Evolutionary conservation across 2,113 vertebrate species (phyloP).

Genomic region (Zeus faber): DNA sequence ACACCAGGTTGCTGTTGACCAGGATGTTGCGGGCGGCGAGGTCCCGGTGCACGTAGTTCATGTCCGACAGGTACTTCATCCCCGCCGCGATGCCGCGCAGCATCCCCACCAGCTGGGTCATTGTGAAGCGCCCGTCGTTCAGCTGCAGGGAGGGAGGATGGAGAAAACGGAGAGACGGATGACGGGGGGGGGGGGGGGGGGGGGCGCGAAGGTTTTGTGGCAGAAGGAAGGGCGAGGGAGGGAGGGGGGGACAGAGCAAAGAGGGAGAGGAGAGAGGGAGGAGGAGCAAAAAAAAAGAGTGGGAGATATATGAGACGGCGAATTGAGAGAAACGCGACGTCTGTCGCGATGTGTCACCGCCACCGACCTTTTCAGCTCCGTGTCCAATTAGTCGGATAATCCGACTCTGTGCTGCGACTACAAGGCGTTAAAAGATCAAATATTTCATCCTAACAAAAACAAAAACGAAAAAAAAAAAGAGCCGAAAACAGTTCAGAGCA

Average conservation of each 20-base stretch:
- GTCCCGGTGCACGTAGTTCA: slow-evolving; percentile 97
- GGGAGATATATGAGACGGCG: not conserved
- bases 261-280: slow-evolving; percentile 1
- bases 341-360: slow-evolving; percentile 47
- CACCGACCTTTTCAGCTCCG: too few relatives aligned
- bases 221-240: not conserved
- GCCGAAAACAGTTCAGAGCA: not conserved
- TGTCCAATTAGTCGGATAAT: too few relatives aligned
- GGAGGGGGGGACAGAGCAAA: not conserved
- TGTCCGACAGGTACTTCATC: slow-evolving; percentile 97
- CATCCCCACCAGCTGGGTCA: slow-evolving; percentile 97
- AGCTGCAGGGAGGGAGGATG: slow-evolving; percentile 65
- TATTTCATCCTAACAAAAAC: too few relatives aligned
- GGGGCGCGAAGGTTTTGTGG: too few relatives aligned
- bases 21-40: slow-evolving; percentile 94
- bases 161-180: slow-evolving; percentile 11
- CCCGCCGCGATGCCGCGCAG: slow-evolving; percentile 90
- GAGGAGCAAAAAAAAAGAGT: not conserved
- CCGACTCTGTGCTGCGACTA: too few relatives aligned
- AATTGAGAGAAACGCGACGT: slow-evolving; percentile 54
- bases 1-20: slow-evolving; percentile 97
- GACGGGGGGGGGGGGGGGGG: not conserved
- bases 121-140: slow-evolving; percentile 94
- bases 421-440: too few relatives aligned
- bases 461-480: not conserved